These are phyloP conservation scores for Drosophila gaucha DNA, from an alignment of 2,888 invertebrate genomes.

Conservation along the genomic window DNA sequence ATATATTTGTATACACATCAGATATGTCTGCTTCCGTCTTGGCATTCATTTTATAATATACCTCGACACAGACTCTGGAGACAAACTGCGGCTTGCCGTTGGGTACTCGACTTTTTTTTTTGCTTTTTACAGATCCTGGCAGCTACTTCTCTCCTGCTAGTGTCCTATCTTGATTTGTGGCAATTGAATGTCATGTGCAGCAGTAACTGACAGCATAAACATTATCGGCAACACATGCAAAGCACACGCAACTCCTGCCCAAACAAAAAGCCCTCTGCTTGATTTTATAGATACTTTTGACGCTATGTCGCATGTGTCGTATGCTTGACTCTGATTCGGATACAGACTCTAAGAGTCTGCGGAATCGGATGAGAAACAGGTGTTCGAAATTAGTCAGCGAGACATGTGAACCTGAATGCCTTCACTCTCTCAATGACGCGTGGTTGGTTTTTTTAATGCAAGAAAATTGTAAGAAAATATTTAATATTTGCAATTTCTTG, in stretches of 20 bases:
- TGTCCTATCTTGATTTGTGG: conserved; percentile 75
- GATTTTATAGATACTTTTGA: conserved; percentile 57
- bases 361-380: conserved; percentile 53
- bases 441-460: background rate
- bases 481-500: no score
- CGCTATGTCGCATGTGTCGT: conserved; percentile 63
- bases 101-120: conserved; percentile 1
- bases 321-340: no score
- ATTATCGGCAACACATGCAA: conserved; percentile 69
- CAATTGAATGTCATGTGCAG: conserved; percentile 75
- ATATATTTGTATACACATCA: background rate
- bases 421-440: background rate
- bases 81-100: conserved; percentile 18
- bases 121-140: conserved; percentile 6
- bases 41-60: conserved; percentile 57
- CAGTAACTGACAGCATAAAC: conserved; percentile 67
- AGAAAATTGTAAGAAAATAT: conserved; percentile 1
- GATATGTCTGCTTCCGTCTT: conserved; percentile 40
- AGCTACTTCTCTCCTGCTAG: conserved; percentile 30
- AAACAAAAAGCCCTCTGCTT: background rate
- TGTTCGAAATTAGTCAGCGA: conserved; percentile 52
- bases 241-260: conserved; percentile 4
- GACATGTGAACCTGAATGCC: conserved; percentile 7
- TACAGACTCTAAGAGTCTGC: conserved; percentile 23
- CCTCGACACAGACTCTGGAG: conserved; percentile 15